These are phyloP conservation scores for Nothocercus julius DNA, from an alignment of 2,113 vertebrate species.

Conservation along the genomic window DNA sequence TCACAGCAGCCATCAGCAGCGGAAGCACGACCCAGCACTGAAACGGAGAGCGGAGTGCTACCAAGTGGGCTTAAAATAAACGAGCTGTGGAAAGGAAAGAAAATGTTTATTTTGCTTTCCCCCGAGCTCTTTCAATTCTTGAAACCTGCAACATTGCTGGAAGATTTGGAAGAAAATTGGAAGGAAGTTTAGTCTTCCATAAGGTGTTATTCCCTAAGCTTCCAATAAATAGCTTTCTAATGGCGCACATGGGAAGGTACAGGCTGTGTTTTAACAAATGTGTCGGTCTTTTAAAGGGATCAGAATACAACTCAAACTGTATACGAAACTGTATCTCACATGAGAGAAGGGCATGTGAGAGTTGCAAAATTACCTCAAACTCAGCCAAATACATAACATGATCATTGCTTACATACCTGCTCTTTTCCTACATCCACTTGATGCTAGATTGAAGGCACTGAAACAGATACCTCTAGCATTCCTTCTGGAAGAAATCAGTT, in stretches of 20 bases:
- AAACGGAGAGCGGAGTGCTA: neutral
- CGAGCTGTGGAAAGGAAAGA: neutral
- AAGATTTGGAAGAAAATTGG: neutral
- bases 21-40: neutral
- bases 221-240: neutral
- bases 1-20: neutral
- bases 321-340: neutral
- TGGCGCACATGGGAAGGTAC: neutral
- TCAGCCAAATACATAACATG: neutral
- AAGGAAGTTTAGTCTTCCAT: neutral
- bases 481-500: neutral
- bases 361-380: neutral
- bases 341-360: neutral
- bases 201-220: neutral
- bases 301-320: neutral
- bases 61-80: neutral
- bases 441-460: neutral
- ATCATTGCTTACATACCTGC: fast-evolving
- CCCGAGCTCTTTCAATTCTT: neutral
- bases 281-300: neutral
- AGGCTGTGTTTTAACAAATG: neutral
- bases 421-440: neutral
- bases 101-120: neutral
- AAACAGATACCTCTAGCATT: neutral
- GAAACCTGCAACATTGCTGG: neutral